Evolutionary conservation across 2,888 invertebrate genomes (phyloP).

Genomic region (Mythimna impura): DNA sequence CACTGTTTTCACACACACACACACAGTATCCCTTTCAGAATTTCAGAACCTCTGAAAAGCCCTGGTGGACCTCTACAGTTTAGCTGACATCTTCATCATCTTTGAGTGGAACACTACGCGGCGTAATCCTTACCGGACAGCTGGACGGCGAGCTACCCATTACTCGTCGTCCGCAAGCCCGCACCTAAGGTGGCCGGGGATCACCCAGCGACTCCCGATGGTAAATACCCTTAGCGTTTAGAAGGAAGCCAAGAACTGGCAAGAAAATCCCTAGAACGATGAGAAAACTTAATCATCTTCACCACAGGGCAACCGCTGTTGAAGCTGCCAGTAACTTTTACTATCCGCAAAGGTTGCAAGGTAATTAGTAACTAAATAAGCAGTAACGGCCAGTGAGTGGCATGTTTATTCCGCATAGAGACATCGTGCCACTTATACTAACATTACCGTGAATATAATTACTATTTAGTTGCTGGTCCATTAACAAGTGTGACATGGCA

Average conservation of each 20-base stretch:
- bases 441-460: constrained; percentile 56
- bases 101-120: too few species aligned
- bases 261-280: constrained; percentile 19
- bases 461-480: constrained; percentile 40
- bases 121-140: too few species aligned
- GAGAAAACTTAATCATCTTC: constrained; percentile 34
- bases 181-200: too few species aligned
- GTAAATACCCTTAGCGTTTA: neutral
- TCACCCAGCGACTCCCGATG: too few species aligned
- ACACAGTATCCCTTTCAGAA: too few species aligned
- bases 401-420: constrained; percentile 46
- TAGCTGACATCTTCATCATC: too few species aligned
- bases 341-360: constrained; percentile 49
- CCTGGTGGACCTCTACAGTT: too few species aligned
- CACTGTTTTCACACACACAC: too few species aligned
- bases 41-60: too few species aligned
- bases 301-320: constrained; percentile 2
- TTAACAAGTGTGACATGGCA: constrained; percentile 56
- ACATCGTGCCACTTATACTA: constrained; percentile 53
- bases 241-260: constrained; percentile 19
- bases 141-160: too few species aligned
- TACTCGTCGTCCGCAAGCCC: too few species aligned
- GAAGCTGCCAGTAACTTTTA: constrained; percentile 42
- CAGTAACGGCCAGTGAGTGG: constrained; percentile 47
- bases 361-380: constrained; percentile 55